Evolutionary conservation across 2,113 vertebrate species (phyloP).

Genomic region (Camelus bactrianus): DNA sequence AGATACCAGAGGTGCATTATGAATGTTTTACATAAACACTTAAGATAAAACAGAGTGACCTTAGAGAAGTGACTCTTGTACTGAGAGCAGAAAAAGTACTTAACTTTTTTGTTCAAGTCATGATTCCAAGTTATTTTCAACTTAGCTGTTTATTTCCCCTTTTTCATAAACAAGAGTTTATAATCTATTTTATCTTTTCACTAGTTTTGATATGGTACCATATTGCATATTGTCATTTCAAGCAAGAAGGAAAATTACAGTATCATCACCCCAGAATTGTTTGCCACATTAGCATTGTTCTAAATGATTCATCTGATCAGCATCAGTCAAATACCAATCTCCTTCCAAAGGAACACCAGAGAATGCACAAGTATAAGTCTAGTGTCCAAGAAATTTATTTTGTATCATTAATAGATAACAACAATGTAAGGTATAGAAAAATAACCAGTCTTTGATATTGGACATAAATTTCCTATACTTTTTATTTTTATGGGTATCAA

Average conservation of each 20-base stretch:
- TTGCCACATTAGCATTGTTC: not conserved
- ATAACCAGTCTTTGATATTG: not conserved
- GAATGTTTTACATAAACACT: not conserved
- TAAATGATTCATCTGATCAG: not conserved
- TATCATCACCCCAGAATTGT: not conserved
- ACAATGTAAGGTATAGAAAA: not conserved
- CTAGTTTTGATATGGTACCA: not conserved
- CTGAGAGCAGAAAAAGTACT: not conserved
- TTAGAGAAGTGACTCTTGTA: not conserved
- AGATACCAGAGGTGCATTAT: not conserved
- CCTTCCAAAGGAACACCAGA: not conserved
- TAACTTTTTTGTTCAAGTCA: not conserved
- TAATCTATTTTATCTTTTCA: not conserved
- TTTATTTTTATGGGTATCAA: not conserved
- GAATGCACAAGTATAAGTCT: not conserved
- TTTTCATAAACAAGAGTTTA: not conserved
- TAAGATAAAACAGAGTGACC: not conserved
- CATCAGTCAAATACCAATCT: not conserved
- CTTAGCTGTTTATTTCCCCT: not conserved
- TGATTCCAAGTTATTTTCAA: not conserved
- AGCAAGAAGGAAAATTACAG: not conserved
- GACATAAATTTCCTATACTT: not conserved
- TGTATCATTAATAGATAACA: not conserved
- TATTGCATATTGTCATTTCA: not conserved
- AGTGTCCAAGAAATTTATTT: not conserved